Evolutionary conservation across 2,113 vertebrate genomes (phyloP), one percentile per base, ranked within the genome.

Genomic region (Acinonyx jubatus): DNA sequence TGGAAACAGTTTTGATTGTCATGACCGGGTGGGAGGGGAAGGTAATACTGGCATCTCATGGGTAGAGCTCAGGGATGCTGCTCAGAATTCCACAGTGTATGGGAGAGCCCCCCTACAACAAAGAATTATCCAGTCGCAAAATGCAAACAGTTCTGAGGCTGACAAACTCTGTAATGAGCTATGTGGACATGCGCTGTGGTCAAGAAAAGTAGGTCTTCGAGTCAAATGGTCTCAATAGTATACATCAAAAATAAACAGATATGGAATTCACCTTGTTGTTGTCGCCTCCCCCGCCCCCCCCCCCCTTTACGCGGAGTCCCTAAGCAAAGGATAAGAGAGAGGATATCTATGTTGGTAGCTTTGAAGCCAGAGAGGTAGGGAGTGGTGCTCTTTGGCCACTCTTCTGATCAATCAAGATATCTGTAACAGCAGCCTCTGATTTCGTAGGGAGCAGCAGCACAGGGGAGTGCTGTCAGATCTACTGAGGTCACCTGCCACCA

Each of bases 111-210:
- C 48, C 27, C 4, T 3, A 9, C 25, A 15, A 65, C 21, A 23
- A 65, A 50, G n/a, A 89, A 80, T 5, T 5, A 52, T 29, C 66
- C 18, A 21, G 41, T 41, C 8, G 27, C 7, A 38, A 38, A 89
- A 21, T 6, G 15, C 11, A 11, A 50, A 14, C 16, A 8, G 68
- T 6, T 25, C 29, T 8, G 25, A 38, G 45, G 48, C 0, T 4
- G 65, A 50, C 19, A 45, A 69, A 52, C 18, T 16, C 55, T 31
- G 14, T 5, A 21, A 80, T 33, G n/a, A 50, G 85, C 41, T 4
- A 27, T 2, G 1, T 1, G 57, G 0, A n/a, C 48, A 25, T 0
- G 13, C 0, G 13, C 57, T n/a, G 14, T 0, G 29, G 41, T 48
- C 50, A 45, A 38, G 21, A 55, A 57, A 48, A 61, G 65, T 14